phyloP scores from a whole-genome alignment of 35 echinoderm and acorn worm genomes.

The Hemicentrotus pulcherrimus region DNA sequence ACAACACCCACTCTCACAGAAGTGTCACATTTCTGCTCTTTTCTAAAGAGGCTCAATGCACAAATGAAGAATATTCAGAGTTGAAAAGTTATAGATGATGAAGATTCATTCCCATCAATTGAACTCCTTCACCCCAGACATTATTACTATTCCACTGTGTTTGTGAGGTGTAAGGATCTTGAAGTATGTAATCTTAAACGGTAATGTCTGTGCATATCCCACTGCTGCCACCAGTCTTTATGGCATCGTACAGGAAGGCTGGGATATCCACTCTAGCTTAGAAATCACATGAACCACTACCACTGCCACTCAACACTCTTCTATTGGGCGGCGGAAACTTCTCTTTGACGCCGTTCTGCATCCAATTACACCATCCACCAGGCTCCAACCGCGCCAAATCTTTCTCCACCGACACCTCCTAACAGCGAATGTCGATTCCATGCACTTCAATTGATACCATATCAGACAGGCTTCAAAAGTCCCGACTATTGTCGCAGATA shows the following conservation, averaged over 20 bases:
- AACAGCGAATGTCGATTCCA: background rate
- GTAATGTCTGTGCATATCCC: background rate
- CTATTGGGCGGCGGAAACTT: background rate
- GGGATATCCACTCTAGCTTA: background rate
- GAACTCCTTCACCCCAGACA: background rate
- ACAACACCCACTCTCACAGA: background rate
- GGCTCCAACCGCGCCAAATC: background rate
- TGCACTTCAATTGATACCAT: background rate
- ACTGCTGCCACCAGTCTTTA: background rate
- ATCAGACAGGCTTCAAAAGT: background rate
- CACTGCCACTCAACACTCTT: background rate
- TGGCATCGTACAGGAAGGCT: background rate
- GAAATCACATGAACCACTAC: background rate
- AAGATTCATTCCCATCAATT: background rate
- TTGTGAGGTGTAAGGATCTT: background rate
- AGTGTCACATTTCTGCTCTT: background rate
- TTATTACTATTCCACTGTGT: background rate
- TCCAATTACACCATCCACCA: background rate
- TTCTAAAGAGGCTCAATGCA: background rate
- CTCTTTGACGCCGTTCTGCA: background rate
- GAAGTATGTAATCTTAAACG: background rate
- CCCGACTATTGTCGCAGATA: conserved; percentile 16
- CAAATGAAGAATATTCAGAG: background rate
- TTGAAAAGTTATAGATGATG: background rate
- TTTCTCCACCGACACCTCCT: background rate